Conservation (phyloP, 2,113 vertebrate species). For the Okapia johnstoni region DNA sequence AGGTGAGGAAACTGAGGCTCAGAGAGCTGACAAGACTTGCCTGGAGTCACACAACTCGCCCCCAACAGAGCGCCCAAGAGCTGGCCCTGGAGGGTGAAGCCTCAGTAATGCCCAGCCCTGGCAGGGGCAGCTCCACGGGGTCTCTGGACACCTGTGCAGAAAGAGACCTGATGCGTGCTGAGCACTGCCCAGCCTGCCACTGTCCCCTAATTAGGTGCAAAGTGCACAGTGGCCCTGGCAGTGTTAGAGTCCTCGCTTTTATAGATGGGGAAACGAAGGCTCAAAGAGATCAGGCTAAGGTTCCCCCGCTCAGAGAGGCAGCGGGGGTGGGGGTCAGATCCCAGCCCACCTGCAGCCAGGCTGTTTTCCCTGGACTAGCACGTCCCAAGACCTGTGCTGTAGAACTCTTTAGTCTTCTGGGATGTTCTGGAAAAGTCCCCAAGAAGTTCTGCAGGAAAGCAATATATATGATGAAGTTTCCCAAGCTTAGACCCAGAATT, state of each 20-base stretch:
- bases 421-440: neutral
- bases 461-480: rapidly evolving
- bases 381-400: neutral
- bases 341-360: neutral
- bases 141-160: rapidly evolving
- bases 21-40: rapidly evolving
- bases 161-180: rapidly evolving
- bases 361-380: neutral
- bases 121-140: rapidly evolving
- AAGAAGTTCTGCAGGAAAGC: neutral
- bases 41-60: rapidly evolving
- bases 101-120: neutral
- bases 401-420: neutral
- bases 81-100: neutral
- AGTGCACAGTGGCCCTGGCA: rapidly evolving
- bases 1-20: neutral
- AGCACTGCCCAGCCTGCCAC: neutral
- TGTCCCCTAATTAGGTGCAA: rapidly evolving
- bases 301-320: neutral
- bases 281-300: neutral
- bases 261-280: neutral
- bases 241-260: rapidly evolving
- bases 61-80: rapidly evolving
- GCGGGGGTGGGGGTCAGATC: rapidly evolving
- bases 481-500: neutral